phyloP scores from a whole-genome alignment of 1,140 invertebrate species.

The Cherax quadricarinatus region DNA sequence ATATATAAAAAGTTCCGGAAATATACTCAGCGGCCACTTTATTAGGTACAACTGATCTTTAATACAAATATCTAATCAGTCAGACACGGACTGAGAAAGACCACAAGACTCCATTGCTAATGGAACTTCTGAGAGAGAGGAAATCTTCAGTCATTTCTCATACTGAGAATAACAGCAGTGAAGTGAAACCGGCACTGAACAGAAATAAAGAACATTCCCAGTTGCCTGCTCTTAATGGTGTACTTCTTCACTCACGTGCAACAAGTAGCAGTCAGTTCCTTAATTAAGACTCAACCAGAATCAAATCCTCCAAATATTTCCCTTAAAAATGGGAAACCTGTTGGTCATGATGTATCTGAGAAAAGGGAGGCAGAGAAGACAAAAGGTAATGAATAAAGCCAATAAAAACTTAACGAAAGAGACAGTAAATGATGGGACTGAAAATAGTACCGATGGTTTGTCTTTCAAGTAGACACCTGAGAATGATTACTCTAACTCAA shows the following conservation, averaged over 20 bases:
- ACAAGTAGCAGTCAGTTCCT: neutral
- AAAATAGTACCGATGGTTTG: neutral
- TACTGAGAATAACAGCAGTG: neutral
- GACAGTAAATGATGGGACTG: neutral
- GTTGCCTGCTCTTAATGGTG: neutral
- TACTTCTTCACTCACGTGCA: neutral
- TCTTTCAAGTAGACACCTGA: neutral
- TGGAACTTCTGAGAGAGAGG: conserved; percentile 38
- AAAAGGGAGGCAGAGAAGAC: neutral
- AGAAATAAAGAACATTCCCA: neutral
- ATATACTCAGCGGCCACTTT: too few species aligned
- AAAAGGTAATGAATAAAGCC: neutral
- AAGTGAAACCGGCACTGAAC: neutral
- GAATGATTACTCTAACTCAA: neutral
- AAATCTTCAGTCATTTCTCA: neutral
- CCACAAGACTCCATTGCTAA: too few species aligned
- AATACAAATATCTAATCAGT: too few species aligned
- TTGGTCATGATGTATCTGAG: neutral
- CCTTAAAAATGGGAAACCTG: neutral
- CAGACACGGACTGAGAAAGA: too few species aligned
- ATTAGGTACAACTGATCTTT: too few species aligned
- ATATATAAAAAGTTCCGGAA: too few species aligned
- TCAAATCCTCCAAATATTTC: neutral
- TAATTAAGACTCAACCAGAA: neutral
- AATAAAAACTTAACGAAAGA: neutral